Evolutionary conservation across 2,797 vertebrate species (phyloP), one percentile per base, ranked within the genome.

Genomic region (Labeo calbasu): DNA sequence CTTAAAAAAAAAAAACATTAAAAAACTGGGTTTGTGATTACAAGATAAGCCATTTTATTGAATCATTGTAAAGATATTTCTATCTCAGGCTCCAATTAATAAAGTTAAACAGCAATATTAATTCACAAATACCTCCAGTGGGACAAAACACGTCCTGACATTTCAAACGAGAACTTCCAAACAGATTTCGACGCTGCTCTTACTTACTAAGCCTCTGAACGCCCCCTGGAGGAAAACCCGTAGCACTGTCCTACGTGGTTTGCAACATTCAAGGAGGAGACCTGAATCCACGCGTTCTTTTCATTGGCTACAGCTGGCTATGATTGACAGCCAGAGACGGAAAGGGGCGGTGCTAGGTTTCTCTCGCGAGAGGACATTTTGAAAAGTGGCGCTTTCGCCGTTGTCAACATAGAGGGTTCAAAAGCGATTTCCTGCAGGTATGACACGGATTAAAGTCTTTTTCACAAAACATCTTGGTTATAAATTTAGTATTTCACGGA

Each of bases 341-440:
- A 28, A 0, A 0, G 10, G 25, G 17, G 40, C 17, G 23, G 76
- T 25, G 23, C 0, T 2, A 0, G 4, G 7, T 40, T 19, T 87
- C 77, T 94, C 92, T 91, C 93, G 93, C 23, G 40, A 55, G 51
- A 85, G 9, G 88, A 76, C 32, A 77, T 87, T 95, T 95, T 93
- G 68, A 94, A 95, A 94, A 92, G 86, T 86, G 91, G 94, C 94
- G 94, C 92, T 77, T 89, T 50, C 9, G 77, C 13, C 28, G 82
- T 46, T 68, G 7, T 65, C 32, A 25, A 50, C 3, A 6, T 2
- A 65, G 10, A 51, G 32, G 51, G 0, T 4, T 51, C 23, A 6
- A 10, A 55, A 23, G 12, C 46, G 21, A 9, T 23, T 72, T 46
- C 6, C 15, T 32, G 3, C 53, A 28, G 53, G 32, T 75, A 82